Evolutionary conservation across 2,113 vertebrate genomes (phyloP), one percentile per base, ranked within the genome.

Genomic region (Capricornis sumatraensis): DNA sequence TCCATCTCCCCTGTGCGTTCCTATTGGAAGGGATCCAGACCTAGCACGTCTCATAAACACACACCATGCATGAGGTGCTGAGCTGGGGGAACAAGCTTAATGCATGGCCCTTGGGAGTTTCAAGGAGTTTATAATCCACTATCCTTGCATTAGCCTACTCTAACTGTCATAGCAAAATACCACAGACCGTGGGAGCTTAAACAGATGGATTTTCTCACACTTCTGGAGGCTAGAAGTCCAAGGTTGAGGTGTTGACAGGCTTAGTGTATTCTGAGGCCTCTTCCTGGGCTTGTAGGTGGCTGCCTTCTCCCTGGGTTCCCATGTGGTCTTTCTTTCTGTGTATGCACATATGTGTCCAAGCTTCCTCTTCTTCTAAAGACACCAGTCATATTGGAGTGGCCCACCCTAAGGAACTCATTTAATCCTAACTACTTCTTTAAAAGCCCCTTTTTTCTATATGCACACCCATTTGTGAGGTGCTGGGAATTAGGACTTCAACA

Each of bases 151-250:
- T 64, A 9, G 47, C 76, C 45, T 45, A 23, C 50, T 17, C 52
- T 62, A 62, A 62, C 28, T 27, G 81, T 58, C 27, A 5, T 25
- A 36, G 30, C 57, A 64, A 96, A 94, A 87, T 27, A 28, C 13
- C 43, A 55, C 12, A 12, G 7, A 5, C 21, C 1, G 0, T 76
- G 11, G 17, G 33, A 6, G 57, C 28, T 87, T 67, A 47, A 88
- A 76, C 67, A 86, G 52, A 45, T 55, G 30, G 14, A 60, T 87
- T 79, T 95, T 79, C n/a, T 87, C 82, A 60, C 21, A 53, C 28
- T 14, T 91, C 28, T 81, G 57, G 58, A 53, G 30, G 45, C 62
- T 62, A 30, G 40, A 94, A 92, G 5, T 74, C 50, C 5, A 83
- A 67, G 47, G 25, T 79, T 23, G 5, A 71, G 33, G 64, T 40